phyloP scores from a whole-genome alignment of 2,888 invertebrate species.

The Diplazon laetatorius region DNA sequence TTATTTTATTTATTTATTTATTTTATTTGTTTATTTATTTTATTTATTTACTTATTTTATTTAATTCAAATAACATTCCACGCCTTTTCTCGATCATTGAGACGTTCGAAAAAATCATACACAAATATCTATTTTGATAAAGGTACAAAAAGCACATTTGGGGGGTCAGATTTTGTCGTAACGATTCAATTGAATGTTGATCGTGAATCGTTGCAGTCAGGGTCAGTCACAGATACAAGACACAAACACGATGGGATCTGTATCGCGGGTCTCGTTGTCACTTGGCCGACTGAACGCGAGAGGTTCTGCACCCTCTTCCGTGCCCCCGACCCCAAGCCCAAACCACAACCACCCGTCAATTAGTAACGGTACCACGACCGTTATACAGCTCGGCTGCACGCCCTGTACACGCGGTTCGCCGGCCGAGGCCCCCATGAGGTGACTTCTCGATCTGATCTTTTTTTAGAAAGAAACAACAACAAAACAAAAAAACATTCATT shows the following conservation, averaged over 20 bases:
- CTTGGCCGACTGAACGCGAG: conserved; percentile 74
- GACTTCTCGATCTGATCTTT: conserved; percentile 69
- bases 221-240: conserved; percentile 67
- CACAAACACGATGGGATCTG: conserved; percentile 67
- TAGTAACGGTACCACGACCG: conserved; percentile 71
- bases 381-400: conserved; percentile 69
- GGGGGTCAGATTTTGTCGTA: neutral
- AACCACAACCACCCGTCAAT: conserved; percentile 71
- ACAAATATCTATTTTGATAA: no score
- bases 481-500: conserved; percentile 6
- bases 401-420: conserved; percentile 71
- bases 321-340: conserved; percentile 73
- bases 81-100: conserved; percentile 13
- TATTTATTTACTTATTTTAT: no score
- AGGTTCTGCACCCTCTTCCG: conserved; percentile 70
- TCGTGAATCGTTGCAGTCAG: conserved; percentile 70
- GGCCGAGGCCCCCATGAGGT: conserved; percentile 72
- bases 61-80: no score
- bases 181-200: conserved; percentile 52
- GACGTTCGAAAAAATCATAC: neutral
- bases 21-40: no score
- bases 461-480: conserved; percentile 32
- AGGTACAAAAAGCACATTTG: no score
- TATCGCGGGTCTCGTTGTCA: conserved; percentile 74
- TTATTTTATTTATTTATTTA: no score